Percentiles rank a stretch among this genome's conserved stretches.
Conservation (phyloP, 1,140 invertebrate genomes). For the Dreissena rostriformis region DNA sequence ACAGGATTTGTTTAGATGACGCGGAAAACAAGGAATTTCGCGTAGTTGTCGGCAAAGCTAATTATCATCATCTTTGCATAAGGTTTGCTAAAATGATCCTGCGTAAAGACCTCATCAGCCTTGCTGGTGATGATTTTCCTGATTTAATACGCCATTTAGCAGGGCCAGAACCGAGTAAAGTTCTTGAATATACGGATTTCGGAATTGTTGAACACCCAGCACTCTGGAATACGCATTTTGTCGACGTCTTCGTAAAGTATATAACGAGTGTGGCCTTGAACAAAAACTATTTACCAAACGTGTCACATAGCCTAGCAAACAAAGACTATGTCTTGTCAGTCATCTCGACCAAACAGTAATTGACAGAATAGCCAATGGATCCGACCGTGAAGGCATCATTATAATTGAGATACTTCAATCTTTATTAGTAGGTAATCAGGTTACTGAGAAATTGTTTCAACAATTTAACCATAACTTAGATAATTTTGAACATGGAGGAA, state of each 20-base stretch:
- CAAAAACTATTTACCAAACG: not conserved
- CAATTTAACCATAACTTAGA: too few species aligned
- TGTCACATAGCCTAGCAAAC: not conserved
- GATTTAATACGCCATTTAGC: constrained; percentile 5
- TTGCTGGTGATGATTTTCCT: not conserved
- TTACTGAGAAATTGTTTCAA: too few species aligned
- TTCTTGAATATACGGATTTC: constrained; percentile 19
- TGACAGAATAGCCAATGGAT: too few species aligned
- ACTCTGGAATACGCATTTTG: not conserved
- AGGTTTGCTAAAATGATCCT: constrained; percentile 18
- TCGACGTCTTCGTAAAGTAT: constrained; percentile 1
- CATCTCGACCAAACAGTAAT: too few species aligned
- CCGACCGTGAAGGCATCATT: too few species aligned
- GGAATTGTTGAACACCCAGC: constrained; percentile 21
- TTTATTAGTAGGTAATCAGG: too few species aligned
- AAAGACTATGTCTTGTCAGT: too few species aligned
- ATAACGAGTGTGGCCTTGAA: not conserved
- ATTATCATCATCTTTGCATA: not conserved
- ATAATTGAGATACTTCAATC: too few species aligned
- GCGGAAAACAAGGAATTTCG: constrained; percentile 1
- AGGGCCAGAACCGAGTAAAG: not conserved
- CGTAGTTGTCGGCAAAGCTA: not conserved
- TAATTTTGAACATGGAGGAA: too few species aligned
- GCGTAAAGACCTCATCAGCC: not conserved
- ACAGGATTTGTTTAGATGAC: too few species aligned